Conservation (phyloP, 2,113 vertebrate genomes). For the Physeter macrocephalus region DNA sequence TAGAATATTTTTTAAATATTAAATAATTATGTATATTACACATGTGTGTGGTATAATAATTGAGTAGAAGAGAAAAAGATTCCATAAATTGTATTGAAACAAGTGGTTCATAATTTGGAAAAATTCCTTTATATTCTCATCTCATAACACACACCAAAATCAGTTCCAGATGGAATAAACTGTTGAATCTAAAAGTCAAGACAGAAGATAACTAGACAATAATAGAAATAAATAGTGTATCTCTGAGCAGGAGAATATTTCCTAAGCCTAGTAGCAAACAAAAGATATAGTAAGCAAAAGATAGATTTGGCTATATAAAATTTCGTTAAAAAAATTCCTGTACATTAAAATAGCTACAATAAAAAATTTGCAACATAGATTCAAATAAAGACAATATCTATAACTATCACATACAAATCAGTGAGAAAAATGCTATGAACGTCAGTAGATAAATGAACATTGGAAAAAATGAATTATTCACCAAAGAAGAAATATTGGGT, state of each 20-base stretch:
- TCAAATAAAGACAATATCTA: neutral
- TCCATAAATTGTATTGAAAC: neutral
- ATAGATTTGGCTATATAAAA: neutral
- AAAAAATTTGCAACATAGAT: neutral
- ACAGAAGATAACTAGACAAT: neutral
- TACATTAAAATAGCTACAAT: neutral
- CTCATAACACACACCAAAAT: neutral
- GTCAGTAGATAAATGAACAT: neutral
- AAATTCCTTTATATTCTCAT: neutral
- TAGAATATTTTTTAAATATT: neutral
- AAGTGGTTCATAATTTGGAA: neutral
- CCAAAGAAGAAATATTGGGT: neutral
- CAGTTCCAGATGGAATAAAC: neutral
- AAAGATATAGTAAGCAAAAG: neutral
- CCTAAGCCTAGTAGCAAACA: neutral
- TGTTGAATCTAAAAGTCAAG: neutral
- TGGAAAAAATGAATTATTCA: constrained; percentile 13
- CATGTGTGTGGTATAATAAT: neutral
- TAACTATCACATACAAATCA: neutral
- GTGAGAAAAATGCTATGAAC: neutral
- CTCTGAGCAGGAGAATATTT: neutral
- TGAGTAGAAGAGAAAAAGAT: neutral
- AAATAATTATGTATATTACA: neutral
- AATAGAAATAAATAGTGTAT: neutral
- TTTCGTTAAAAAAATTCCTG: neutral